Conservation (phyloP, 2,797 vertebrate genomes). For the Cuniculus paca region DNA sequence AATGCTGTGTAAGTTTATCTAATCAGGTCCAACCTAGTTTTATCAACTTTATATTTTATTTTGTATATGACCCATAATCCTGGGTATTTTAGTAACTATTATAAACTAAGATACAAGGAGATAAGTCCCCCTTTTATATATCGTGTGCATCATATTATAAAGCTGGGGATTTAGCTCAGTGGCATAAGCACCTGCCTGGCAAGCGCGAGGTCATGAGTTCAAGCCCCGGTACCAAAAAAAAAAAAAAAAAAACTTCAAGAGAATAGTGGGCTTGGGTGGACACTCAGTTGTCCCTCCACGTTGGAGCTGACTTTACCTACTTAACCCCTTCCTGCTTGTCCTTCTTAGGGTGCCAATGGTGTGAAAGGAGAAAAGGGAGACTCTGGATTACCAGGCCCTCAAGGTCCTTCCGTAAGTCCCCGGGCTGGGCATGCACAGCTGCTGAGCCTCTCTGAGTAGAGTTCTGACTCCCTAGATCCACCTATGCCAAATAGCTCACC, state of each 20-base stretch:
- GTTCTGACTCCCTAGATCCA: neutral
- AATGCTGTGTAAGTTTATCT: constrained; percentile 29
- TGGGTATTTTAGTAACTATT: neutral
- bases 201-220: too few species aligned
- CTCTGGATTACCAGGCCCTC: constrained; percentile 92
- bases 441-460: neutral
- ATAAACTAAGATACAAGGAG: constrained; percentile 30
- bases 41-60: constrained; percentile 23
- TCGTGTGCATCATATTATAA: neutral
- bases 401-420: constrained; percentile 96
- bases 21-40: neutral
- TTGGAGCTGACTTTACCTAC: neutral
- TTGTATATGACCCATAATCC: neutral
- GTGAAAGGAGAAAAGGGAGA: constrained; percentile 98
- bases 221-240: too few species aligned
- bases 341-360: constrained; percentile 94
- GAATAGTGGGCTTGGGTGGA: neutral
- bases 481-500: constrained; percentile 21
- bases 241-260: constrained; percentile 49
- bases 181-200: too few species aligned
- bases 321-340: constrained; percentile 68
- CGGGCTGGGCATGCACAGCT: neutral
- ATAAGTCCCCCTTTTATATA: neutral
- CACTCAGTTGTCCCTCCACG: neutral
- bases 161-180: too few species aligned